phyloP scores from a whole-genome alignment of 92 coral and sea anemone genomes.

The Bergia puertoricense region DNA sequence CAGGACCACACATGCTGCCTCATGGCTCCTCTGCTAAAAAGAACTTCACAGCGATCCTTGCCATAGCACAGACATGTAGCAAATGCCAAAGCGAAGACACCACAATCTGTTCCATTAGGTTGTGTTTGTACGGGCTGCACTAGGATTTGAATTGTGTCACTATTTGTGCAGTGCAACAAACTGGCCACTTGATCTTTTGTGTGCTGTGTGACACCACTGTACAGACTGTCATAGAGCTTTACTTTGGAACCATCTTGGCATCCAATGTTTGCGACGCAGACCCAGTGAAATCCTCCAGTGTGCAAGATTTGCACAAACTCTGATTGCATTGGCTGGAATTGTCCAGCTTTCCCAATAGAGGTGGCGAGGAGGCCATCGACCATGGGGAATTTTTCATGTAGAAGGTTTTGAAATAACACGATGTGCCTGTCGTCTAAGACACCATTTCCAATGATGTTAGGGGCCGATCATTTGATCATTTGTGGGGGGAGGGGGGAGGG shows the following conservation, averaged over 20 bases:
- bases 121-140: slow-evolving; percentile 49
- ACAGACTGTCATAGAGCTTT: slow-evolving; percentile 43
- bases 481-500: no score
- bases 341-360: not conserved
- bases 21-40: not conserved
- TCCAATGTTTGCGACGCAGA: slow-evolving; percentile 50
- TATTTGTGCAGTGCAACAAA: not conserved
- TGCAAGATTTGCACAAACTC: not conserved
- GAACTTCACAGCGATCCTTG: no score
- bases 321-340: not conserved
- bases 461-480: no score
- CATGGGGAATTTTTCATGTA: not conserved
- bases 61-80: no score
- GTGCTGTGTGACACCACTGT: slow-evolving; percentile 23
- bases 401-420: not conserved
- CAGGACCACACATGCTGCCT: slow-evolving; percentile 29
- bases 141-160: not conserved
- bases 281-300: not conserved
- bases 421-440: not conserved
- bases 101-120: no score
- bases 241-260: slow-evolving; percentile 10
- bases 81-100: no score
- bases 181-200: slow-evolving; percentile 40
- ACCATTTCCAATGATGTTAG: no score
- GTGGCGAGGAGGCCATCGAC: not conserved